Percentiles rank a stretch among this genome's conserved stretches.
Conservation (phyloP, 2,888 invertebrate species). For the Eupithecia inturbata region DNA sequence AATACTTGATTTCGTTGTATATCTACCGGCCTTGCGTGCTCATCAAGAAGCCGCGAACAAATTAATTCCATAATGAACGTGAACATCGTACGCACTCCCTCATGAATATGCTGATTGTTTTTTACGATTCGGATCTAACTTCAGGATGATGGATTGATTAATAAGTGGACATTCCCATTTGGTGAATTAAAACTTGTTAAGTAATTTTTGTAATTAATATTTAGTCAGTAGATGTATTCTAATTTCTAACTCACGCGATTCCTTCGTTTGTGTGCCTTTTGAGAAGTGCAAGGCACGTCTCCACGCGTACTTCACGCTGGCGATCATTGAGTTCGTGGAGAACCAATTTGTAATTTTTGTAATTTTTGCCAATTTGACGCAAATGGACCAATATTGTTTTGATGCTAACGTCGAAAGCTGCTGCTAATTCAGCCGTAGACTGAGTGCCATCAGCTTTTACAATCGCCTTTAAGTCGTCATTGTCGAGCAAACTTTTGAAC, state of each 20-base stretch:
- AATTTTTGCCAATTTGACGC: too few relatives aligned
- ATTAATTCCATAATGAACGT: slow-evolving; percentile 35
- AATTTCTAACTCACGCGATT: not conserved
- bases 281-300: too few relatives aligned
- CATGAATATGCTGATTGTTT: slow-evolving; percentile 39
- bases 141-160: slow-evolving; percentile 23
- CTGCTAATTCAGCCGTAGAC: too few relatives aligned
- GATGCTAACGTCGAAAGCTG: too few relatives aligned
- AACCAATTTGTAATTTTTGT: too few relatives aligned
- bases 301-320: too few relatives aligned
- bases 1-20: slow-evolving; percentile 2
- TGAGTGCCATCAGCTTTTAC: too few relatives aligned
- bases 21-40: slow-evolving; percentile 32
- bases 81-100: slow-evolving; percentile 32
- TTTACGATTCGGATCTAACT: slow-evolving; percentile 34
- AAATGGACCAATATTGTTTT: too few relatives aligned
- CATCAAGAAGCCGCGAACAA: slow-evolving; percentile 30
- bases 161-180: slow-evolving; percentile 6
- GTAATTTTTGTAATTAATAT: not conserved
- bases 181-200: slow-evolving; percentile 3
- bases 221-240: not conserved
- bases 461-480: too few relatives aligned
- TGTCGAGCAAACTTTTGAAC: too few relatives aligned
- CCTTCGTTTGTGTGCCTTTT: too few relatives aligned
- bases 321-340: too few relatives aligned